Evolutionary conservation across 1,140 invertebrate species (phyloP), one percentile per base, ranked within the genome.

Genomic region (Neodiprion pinetum): DNA sequence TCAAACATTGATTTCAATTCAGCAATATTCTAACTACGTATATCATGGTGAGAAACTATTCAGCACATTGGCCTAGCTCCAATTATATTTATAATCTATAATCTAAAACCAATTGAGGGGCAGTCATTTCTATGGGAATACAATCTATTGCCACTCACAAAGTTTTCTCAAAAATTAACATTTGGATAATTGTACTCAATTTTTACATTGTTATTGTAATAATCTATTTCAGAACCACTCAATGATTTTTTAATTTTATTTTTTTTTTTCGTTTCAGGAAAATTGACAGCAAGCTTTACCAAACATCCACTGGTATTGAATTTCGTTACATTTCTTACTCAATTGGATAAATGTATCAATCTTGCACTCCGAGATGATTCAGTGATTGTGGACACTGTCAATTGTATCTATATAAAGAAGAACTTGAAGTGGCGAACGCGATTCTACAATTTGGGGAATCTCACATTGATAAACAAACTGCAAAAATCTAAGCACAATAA

Each of bases 221-320:
- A 70, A 5, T 72, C 50, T 72, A 68, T 23, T 74, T 67, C 9
- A 69, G 28, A 40, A 40, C 28, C 5, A 40, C 28, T 40, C 28
- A 40, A 40, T 40, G 28, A 40, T 40, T 23, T 73, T 71, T 72
- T 69, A 23, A 69, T 67, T 77, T 80, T 73, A 73, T 83, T 10
- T 80, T 81, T 10, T 80, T 81, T 61, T 77, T 84, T 76, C 75
- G 84, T 81, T 82, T 82, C 76, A 87, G 84, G 83, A 48, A 87
- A 81, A 75, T 72, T 90, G 12, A 82, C 86, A 1, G 86, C 89
- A 21, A 87, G 88, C 72, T 88, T 90, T 67, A 79, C 82, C 4
- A 85, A 91, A 70, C 88, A 90, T 79, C 89, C 90, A 1, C 80
- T 92, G 12, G 80, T 92, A 50, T 88, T 84, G 53, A 76, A 87